Base-by-base conservation (phyloP, 2,113 vertebrate genomes). In the Fregata magnificens region DNA sequence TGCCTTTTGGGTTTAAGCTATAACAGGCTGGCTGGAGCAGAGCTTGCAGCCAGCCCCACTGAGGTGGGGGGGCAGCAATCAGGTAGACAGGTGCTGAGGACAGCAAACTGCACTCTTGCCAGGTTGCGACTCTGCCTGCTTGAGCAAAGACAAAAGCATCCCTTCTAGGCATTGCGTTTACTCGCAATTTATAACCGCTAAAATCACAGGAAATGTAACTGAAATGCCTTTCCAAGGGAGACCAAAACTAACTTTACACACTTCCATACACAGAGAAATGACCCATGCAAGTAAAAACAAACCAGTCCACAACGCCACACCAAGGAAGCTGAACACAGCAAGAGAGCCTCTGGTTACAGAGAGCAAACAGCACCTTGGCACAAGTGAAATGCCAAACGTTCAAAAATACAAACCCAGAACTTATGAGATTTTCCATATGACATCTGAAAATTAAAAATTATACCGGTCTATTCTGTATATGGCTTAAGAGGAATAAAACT, bases 301-400 rank as follows among this genome's bases (percentile, higher is more conserved):
- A 44, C 3, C 79, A 31, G 53, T 5, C 15, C 42, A 31, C 63
- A 32, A 2, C 9, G 44, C 3, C 49, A 20, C 58, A 16, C 18
- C 0, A 2, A n/a, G 32, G 24, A 17, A 63, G 44, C 10, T 9
- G 16, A 53, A 32, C 59, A 16, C 9, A 16, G 42, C 21, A 19
- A 45, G 22, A 19, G 40, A 20, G 11, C 17, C 36, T 31, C 55
- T 47, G 74, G 56, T 34, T 44, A 44, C 24, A 50, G 61, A 24
- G 40, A 69, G 49, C 0, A 1, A 73, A 22, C n/a, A 20, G 38
- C 2, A 14, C 38, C 47, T 26, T 26, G n/a, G 55, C 0, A 0
- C 36, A 29, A 55, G 21, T 11, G n/a, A 42, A 76, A 84, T 2
- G 3, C 22, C 70, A 32, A 42, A 56, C 1, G 2, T 18, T 25